Evolutionary conservation across 2,888 invertebrate species (phyloP), one percentile per base, ranked within the genome.

Genomic region (Craniophora ligustri): DNA sequence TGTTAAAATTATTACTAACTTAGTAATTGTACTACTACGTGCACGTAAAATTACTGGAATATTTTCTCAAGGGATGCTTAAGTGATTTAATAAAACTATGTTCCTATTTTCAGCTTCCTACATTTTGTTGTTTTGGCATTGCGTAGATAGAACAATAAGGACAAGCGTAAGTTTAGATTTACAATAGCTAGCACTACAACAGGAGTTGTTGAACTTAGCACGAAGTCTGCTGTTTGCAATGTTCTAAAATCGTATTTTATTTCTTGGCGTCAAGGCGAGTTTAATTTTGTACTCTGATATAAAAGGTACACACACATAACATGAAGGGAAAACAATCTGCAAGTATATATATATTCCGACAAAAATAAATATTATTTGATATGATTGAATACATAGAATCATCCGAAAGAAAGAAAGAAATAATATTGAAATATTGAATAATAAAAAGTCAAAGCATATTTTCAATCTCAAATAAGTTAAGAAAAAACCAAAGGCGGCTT

Each of bases 311-410:
- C n/a, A n/a, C 2, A 19, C 19, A 19, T 19, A 21, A 23, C 8
- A 8, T 2, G 10, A 0, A 26, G 26, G 4, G 5, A n/a, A 26
- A 1, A 26, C 26, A 4, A n/a, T n/a, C n/a, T n/a, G n/a, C n/a
- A n/a, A n/a, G n/a, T n/a, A n/a, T n/a, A n/a, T n/a, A n/a, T n/a
- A n/a, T n/a, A n/a, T n/a, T n/a, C n/a, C n/a, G n/a, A n/a, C n/a
- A n/a, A n/a, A n/a, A 19, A 1, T 21, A 21, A 7, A 8, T 34
- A 23, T 23, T 32, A 48, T 51, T 45, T 21, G 21, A 46, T 46
- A 18, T 59, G 53, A 64, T 59, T 64, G 23, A 64, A 64, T 67
- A 44, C 49, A 15, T 23, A 51, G 34, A 63, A 67, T 32, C 28
- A 7, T 15, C 28, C 18, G 7, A 8, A 61, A 10, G 14, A 46